These are phyloP conservation scores for Ecliptopera silaceata DNA, from an alignment of 2,888 invertebrate species.

Conservation along the genomic window DNA sequence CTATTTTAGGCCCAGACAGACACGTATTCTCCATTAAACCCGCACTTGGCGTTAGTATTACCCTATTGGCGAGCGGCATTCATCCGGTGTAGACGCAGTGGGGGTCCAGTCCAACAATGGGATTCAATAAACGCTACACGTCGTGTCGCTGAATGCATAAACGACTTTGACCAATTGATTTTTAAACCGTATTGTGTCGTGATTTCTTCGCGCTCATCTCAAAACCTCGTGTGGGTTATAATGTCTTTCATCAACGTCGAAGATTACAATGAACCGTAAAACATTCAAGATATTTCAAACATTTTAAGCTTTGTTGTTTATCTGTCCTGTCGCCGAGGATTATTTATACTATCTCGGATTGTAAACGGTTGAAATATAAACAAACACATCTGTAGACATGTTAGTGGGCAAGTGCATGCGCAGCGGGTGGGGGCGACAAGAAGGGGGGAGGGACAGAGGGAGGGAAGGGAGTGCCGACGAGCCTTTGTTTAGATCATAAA, in stretches of 20 bases:
- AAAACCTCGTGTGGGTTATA: conserved; percentile 2
- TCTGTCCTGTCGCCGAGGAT: conserved; percentile 49
- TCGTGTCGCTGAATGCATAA: conserved; percentile 62
- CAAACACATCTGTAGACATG: conserved; percentile 72
- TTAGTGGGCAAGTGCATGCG: conserved; percentile 71
- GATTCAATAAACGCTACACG: conserved; percentile 59
- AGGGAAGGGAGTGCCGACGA: conserved; percentile 51
- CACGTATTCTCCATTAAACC: neutral
- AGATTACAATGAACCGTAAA: conserved; percentile 36
- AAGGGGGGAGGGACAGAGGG: conserved; percentile 13
- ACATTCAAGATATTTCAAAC: conserved; percentile 39
- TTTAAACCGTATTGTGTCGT: conserved; percentile 65
- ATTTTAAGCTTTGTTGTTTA: conserved; percentile 49
- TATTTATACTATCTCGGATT: conserved; percentile 62
- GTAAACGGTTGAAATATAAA: conserved; percentile 73
- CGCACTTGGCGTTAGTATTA: conserved; percentile 17
- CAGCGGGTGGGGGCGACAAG: conserved; percentile 53
- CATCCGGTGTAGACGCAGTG: conserved; percentile 65
- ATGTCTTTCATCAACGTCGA: conserved; percentile 42
- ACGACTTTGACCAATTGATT: conserved; percentile 80
- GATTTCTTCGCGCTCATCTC: conserved; percentile 51
- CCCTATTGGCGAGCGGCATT: conserved; percentile 54
- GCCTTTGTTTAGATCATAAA: conserved; percentile 81
- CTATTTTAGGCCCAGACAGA: too few relatives aligned
- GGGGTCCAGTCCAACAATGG: conserved; percentile 66